Evolutionary conservation across 2,888 invertebrate species (phyloP).

Genomic region (Opisthograptis luteolata): DNA sequence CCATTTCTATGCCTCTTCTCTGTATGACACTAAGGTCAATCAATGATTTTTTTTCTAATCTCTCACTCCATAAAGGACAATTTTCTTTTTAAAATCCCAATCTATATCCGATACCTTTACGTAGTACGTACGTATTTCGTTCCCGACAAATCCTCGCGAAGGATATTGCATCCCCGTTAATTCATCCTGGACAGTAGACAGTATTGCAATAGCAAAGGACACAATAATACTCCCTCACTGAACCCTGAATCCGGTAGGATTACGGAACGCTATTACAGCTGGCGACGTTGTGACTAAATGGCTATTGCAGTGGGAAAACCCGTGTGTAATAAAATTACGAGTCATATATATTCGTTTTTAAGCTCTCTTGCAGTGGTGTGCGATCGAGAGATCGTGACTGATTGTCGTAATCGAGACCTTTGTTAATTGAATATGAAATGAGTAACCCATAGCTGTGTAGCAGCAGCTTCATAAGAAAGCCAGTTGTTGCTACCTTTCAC

Average conservation of each 20-base stretch:
- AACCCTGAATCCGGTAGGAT: constrained; percentile 60
- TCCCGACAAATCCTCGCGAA: constrained; percentile 46
- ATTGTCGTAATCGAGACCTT: too few relatives aligned
- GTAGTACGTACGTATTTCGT: constrained; percentile 1
- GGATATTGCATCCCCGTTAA: constrained; percentile 46
- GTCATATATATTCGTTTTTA: background rate
- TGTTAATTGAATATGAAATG: too few relatives aligned
- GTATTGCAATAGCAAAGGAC: constrained; percentile 57
- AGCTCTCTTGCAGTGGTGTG: background rate
- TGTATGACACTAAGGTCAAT: too few relatives aligned
- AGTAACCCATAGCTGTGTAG: too few relatives aligned
- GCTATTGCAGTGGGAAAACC: constrained; percentile 11
- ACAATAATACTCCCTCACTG: constrained; percentile 54
- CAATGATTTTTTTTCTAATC: too few relatives aligned
- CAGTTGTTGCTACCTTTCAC: too few relatives aligned
- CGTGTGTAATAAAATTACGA: background rate
- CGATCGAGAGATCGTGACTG: too few relatives aligned
- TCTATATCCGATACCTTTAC: too few relatives aligned
- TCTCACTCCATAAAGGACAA: too few relatives aligned
- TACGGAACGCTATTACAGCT: constrained; percentile 67
- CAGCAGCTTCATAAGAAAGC: too few relatives aligned
- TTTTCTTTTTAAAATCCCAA: too few relatives aligned
- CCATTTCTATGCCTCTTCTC: too few relatives aligned
- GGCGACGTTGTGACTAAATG: constrained; percentile 47
- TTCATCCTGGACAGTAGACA: constrained; percentile 59